Base-by-base conservation (phyloP, 2,113 vertebrate genomes). In the Dipodomys spectabilis region DNA sequence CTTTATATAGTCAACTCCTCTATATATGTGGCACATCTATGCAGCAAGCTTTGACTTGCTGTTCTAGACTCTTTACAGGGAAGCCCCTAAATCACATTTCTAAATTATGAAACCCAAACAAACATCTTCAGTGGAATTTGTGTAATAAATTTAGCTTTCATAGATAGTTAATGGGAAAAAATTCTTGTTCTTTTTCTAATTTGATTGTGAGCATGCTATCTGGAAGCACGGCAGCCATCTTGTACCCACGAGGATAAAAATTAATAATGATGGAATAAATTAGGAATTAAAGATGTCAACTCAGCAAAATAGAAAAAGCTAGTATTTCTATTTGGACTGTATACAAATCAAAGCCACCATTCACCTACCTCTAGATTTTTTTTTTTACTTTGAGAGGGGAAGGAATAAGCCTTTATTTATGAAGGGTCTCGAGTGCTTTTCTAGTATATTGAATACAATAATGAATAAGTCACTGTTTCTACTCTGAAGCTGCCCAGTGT, bases 281-380 rank as follows among this genome's bases (percentile, higher is more conserved):
- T 23, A 72, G 45, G n/a, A 92, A 15, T 78, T 85, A 93, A 78
- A 2, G 8, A 62, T 28, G 0, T 79, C 60, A 49, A 93, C 83
- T 86, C 45, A 28, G 32, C 22, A 79, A 92, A 35, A 67, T 23
- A 53, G 65, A 73, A 80, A 64, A 53, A 90, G 25, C 23, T 30
- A 45, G 64, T 75, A 67, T 44, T 74, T 49, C 67, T 78, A 77
- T 73, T 90, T 62, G 23, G 11, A 92, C 13, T 65, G 44, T 18
- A 53, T 73, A 65, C 23, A n/a, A 88, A 67, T 73, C 30, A 79
- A 95, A 96, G 25, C 8, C 44, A 86, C 35, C 27, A 88, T 69
- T 0, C 71, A 11, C 13, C 73, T 68, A 44, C 71, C 2, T 94
- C 20, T 6, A 67, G 27, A 62, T 49, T 49, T 90, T 88, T n/a